phyloP scores from a whole-genome alignment of 2,113 vertebrate species.

The Malurus cyaneus region DNA sequence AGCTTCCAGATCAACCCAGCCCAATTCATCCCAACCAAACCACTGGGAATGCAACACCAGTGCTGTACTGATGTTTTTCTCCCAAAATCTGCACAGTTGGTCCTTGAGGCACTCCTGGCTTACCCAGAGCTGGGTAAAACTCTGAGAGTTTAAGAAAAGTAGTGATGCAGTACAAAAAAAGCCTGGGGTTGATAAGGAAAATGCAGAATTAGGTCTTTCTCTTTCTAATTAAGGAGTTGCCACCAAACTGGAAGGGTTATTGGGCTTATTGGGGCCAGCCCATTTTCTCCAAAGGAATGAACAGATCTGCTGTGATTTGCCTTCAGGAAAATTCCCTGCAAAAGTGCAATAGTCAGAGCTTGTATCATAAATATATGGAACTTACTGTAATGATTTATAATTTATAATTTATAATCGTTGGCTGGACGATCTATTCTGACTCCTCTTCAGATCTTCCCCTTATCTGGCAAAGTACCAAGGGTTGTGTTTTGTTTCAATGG shows the following conservation, averaged over 20 bases:
- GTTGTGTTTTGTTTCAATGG: background rate
- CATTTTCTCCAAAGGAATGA: background rate
- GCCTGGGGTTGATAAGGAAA: background rate
- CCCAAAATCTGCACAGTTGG: background rate
- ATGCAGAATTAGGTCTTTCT: slow-evolving; percentile 13
- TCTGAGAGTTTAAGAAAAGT: background rate
- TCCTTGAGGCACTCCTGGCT: background rate
- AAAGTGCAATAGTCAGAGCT: background rate
- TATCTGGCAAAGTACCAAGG: background rate
- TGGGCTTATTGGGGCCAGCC: background rate
- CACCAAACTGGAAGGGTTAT: background rate
- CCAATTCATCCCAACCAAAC: background rate
- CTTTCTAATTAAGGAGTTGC: slow-evolving; percentile 30
- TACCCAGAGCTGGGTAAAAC: background rate
- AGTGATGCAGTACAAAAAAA: background rate
- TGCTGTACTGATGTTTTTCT: fast-evolving
- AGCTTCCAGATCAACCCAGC: background rate
- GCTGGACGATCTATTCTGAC: background rate
- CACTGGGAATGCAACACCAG: background rate
- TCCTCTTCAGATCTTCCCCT: background rate
- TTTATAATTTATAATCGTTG: slow-evolving; percentile 15
- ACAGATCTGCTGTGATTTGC: background rate
- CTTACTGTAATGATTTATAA: slow-evolving; percentile 14
- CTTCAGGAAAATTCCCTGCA: background rate
- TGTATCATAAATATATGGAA: background rate